These are phyloP conservation scores for Caenorhabditis sp. DNA, from an alignment of 2,888 invertebrate species.

Conservation along the genomic window DNA sequence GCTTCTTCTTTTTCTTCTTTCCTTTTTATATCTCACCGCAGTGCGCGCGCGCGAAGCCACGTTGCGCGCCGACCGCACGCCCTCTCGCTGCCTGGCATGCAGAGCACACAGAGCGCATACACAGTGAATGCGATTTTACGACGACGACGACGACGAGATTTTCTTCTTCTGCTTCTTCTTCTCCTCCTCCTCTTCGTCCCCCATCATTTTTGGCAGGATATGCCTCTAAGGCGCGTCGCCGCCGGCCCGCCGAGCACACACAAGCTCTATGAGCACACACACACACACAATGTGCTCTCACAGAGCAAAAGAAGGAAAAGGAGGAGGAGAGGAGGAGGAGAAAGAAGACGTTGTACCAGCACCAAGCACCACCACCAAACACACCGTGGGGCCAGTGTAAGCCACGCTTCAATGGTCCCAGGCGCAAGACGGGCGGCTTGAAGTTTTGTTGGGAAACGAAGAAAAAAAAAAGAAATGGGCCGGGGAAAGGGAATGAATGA, in stretches of 20 bases:
- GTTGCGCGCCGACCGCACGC: background rate
- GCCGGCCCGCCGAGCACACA: slow-evolving; percentile 7
- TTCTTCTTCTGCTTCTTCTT: slow-evolving; percentile 47
- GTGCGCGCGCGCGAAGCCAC: background rate
- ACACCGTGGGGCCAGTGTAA: slow-evolving; percentile 10
- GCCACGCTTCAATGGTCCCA: slow-evolving; percentile 57
- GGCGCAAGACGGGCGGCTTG: too few relatives aligned
- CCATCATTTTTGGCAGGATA: slow-evolving; percentile 28
- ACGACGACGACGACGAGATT: slow-evolving; percentile 36
- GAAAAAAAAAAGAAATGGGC: background rate
- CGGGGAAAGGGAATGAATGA: slow-evolving; percentile 2
- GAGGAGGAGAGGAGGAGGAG: slow-evolving; percentile 14
- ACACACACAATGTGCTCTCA: slow-evolving; percentile 33
- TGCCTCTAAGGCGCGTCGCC: slow-evolving; percentile 23
- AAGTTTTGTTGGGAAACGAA: background rate
- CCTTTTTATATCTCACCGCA: slow-evolving; percentile 11
- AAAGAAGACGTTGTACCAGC: slow-evolving; percentile 5
- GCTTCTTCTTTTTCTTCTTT: background rate
- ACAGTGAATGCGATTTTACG: slow-evolving; percentile 37
- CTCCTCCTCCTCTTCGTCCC: slow-evolving; percentile 12
- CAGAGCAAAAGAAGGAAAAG: slow-evolving; percentile 14
- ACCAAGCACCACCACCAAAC: slow-evolving; percentile 12
- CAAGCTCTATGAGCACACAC: slow-evolving; percentile 5
- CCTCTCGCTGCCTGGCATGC: background rate
- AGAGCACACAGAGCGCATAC: background rate